A percentile compares a stretch with the other conserved stretches of the same genome.
phyloP scores from a whole-genome alignment of 2,113 vertebrate species.

The Petromus typicus region DNA sequence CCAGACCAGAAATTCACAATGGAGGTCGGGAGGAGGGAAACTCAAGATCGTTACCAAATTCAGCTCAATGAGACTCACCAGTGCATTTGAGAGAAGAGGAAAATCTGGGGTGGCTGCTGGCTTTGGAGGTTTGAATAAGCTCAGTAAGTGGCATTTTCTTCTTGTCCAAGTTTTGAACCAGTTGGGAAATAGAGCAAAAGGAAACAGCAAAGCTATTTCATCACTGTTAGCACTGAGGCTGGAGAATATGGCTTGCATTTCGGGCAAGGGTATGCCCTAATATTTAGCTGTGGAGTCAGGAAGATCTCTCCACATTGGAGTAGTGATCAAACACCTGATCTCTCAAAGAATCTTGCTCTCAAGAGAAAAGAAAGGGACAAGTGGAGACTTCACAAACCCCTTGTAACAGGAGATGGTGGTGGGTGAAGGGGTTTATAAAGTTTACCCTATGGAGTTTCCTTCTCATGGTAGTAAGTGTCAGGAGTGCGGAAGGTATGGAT shows the following conservation, averaged over 20 bases:
- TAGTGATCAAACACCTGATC: neutral
- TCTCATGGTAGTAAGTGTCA: neutral
- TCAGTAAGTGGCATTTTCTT: neutral
- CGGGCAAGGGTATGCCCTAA: neutral
- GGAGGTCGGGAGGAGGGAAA: neutral
- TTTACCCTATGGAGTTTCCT: rapidly evolving
- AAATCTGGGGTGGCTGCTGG: neutral
- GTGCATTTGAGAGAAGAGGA: neutral
- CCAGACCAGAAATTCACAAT: neutral
- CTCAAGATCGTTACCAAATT: neutral
- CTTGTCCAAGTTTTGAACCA: neutral
- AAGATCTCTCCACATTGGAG: neutral
- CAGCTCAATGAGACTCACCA: neutral
- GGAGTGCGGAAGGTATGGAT: neutral
- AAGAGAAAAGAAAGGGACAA: neutral
- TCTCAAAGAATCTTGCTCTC: neutral
- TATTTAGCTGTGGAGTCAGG: neutral
- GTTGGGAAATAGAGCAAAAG: conserved; percentile 30
- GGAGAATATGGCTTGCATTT: neutral
- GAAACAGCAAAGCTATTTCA: neutral
- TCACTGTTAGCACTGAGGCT: neutral
- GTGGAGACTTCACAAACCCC: rapidly evolving
- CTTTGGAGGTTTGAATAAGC: neutral
- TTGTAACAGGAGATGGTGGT: too few species aligned
- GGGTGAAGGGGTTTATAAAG: rapidly evolving